Conservation (phyloP, 1,140 invertebrate species). For the Geopemphigus sp. region DNA sequence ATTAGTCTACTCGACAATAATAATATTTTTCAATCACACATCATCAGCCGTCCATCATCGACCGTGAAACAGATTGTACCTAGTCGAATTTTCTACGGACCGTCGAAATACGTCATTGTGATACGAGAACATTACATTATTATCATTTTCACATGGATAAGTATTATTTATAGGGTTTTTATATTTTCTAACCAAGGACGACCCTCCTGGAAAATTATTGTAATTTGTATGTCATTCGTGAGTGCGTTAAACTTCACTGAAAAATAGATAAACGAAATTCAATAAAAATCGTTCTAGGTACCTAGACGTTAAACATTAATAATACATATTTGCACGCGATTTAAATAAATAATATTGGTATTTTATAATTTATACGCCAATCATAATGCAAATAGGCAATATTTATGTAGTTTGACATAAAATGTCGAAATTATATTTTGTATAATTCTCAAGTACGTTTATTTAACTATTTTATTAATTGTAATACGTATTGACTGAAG, state of each 20-base stretch:
- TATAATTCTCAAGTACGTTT: too few relatives aligned
- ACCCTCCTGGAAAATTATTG: neutral
- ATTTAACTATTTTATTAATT: too few relatives aligned
- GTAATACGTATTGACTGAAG: too few relatives aligned
- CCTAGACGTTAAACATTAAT: too few relatives aligned
- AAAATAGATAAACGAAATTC: neutral
- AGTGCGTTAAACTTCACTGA: conserved; percentile 5
- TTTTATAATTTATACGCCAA: neutral
- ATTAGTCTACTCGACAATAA: neutral
- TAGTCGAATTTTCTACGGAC: conserved; percentile 10
- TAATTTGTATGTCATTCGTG: neutral
- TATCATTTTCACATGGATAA: neutral
- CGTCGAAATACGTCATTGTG: conserved; percentile 19
- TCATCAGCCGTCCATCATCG: neutral
- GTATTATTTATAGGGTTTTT: conserved; percentile 1
- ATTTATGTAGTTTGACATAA: neutral
- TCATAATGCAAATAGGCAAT: neutral
- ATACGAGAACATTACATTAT: conserved; percentile 7
- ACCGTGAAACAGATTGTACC: conserved; percentile 17
- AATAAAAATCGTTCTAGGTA: neutral
- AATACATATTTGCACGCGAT: too few relatives aligned
- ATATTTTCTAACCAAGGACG: conserved; percentile 9
- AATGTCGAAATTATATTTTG: too few relatives aligned
- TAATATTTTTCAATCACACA: neutral
- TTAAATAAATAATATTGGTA: too few relatives aligned